Percentiles rank a stretch among this genome's conserved stretches.
Conservation (phyloP, 1,140 invertebrate genomes). For the Drosophila bocki region DNA sequence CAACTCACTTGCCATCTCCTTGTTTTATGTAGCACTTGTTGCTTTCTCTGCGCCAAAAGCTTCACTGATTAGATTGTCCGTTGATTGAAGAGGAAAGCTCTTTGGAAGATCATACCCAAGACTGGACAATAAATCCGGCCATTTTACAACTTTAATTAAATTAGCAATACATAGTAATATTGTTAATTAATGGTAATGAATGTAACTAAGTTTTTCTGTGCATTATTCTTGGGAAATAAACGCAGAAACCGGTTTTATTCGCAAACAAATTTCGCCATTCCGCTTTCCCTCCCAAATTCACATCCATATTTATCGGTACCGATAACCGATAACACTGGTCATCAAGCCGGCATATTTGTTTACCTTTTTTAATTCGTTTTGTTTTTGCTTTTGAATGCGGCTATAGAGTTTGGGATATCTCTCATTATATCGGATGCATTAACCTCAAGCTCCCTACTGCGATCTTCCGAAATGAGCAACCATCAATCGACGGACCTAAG, state of each 20-base stretch:
- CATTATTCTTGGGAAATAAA: background rate
- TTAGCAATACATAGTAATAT: background rate
- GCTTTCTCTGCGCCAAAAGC: conserved; percentile 38
- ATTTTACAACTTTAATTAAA: conserved; percentile 1
- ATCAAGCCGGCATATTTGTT: conserved; percentile 23
- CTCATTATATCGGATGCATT: background rate
- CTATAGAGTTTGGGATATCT: background rate
- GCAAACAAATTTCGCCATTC: background rate
- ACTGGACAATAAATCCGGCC: background rate
- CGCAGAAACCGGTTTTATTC: background rate
- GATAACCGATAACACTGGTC: no score
- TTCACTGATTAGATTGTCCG: conserved; percentile 33
- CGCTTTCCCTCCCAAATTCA: background rate
- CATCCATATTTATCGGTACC: conserved; percentile 7
- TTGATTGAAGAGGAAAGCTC: conserved; percentile 31
- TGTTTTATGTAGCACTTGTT: conserved; percentile 33
- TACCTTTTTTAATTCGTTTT: background rate
- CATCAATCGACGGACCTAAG: background rate
- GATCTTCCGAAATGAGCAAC: background rate
- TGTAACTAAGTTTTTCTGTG: background rate
- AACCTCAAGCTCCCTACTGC: background rate
- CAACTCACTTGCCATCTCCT: conserved; percentile 45
- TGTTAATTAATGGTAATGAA: background rate
- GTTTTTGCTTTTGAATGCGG: background rate
- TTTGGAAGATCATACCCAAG: conserved; percentile 11